These are phyloP conservation scores for Vimba vimba DNA, from an alignment of 2,113 vertebrate species.

Conservation along the genomic window DNA sequence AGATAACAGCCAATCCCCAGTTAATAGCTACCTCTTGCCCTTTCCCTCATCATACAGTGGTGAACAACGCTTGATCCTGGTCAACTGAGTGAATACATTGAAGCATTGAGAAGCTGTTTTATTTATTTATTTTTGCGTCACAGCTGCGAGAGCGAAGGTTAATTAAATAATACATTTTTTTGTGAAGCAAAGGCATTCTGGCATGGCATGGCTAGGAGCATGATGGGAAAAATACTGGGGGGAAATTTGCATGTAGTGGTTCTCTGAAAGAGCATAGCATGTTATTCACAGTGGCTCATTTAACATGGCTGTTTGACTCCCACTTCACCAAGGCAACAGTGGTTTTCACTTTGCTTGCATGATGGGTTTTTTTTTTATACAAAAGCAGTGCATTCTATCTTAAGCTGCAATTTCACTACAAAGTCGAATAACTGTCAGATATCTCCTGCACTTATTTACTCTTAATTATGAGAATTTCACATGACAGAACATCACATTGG, in stretches of 20 bases:
- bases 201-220: slow-evolving; percentile 66
- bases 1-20: slow-evolving; percentile 56
- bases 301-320: not conserved
- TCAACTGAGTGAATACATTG: slow-evolving; percentile 41
- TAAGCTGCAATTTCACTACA: not conserved
- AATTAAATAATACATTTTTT: slow-evolving; percentile 76
- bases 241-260: slow-evolving; percentile 5
- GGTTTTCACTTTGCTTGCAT: not conserved
- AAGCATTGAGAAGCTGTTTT: not conserved
- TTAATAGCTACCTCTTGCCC: slow-evolving; percentile 58
- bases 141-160: slow-evolving; percentile 64
- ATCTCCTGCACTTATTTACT: slow-evolving; percentile 1
- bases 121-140: not conserved
- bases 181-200: slow-evolving; percentile 67
- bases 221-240: slow-evolving; percentile 57
- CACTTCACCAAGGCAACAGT: slow-evolving; percentile 6
- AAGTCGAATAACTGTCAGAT: not conserved
- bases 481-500: slow-evolving; percentile 7
- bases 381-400: not conserved
- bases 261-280: not conserved
- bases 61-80: slow-evolving; percentile 53
- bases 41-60: slow-evolving; percentile 43
- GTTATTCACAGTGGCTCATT: slow-evolving; percentile 7
- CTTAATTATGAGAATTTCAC: slow-evolving; percentile 1
- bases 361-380: not conserved